These are phyloP conservation scores for Heliconius aoede DNA, from an alignment of 2,888 invertebrate species.

Conservation along the genomic window DNA sequence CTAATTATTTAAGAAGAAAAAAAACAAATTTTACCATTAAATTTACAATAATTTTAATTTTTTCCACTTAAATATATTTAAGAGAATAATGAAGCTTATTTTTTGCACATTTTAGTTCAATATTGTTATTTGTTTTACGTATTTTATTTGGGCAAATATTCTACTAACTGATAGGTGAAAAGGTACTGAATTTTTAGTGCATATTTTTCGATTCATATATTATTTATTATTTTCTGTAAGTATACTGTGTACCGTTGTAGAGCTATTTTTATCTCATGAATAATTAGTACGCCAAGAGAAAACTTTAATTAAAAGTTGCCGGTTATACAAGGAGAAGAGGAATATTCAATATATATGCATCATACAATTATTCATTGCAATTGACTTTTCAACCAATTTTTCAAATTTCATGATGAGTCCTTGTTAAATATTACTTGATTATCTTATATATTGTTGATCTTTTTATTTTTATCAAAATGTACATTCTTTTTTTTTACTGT, in stretches of 20 bases:
- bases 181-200: too few relatives aligned
- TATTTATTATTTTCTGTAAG: not conserved
- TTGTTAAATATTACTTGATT: not conserved
- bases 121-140: too few relatives aligned
- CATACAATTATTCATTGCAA: slow-evolving; percentile 18
- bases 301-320: slow-evolving; percentile 7
- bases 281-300: not conserved
- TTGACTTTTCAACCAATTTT: slow-evolving; percentile 11
- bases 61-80: too few relatives aligned
- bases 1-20: too few relatives aligned
- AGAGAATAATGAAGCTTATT: too few relatives aligned
- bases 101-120: too few relatives aligned
- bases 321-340: not conserved
- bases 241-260: not conserved
- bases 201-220: too few relatives aligned
- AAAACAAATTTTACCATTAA: too few relatives aligned
- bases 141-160: too few relatives aligned
- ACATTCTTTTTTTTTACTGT: not conserved
- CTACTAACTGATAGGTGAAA: too few relatives aligned
- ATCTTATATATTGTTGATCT: not conserved
- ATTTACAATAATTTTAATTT: too few relatives aligned
- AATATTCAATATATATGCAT: not conserved
- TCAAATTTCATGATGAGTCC: not conserved
- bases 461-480: not conserved
- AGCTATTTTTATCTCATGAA: slow-evolving; percentile 1